Evolutionary conservation across 2,113 vertebrate species (phyloP).

Genomic region (Solenodon paradoxus): DNA sequence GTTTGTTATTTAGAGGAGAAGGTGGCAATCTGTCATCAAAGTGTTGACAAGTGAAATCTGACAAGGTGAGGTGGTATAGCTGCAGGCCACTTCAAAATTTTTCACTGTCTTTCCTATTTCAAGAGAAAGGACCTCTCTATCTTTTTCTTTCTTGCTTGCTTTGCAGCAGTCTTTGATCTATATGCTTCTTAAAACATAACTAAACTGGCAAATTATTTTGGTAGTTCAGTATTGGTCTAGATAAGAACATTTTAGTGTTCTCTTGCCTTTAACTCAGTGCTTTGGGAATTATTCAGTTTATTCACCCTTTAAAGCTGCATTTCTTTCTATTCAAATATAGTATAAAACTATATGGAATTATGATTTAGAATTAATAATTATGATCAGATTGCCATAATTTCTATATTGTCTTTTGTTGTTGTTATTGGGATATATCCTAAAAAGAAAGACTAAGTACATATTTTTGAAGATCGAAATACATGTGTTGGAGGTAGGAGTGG

Average conservation of each 20-base stretch:
- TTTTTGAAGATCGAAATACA: constrained; percentile 81
- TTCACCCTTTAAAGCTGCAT: constrained; percentile 79
- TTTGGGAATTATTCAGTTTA: constrained; percentile 74
- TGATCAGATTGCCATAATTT: constrained; percentile 71
- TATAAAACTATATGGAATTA: constrained; percentile 66
- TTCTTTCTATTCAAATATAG: constrained; percentile 69
- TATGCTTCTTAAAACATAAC: constrained; percentile 66
- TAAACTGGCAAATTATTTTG: constrained; percentile 71
- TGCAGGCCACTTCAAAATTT: constrained; percentile 59
- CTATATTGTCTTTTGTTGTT: constrained; percentile 69
- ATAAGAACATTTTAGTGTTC: constrained; percentile 68
- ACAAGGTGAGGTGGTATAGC: constrained; percentile 68
- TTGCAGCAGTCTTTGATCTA: constrained; percentile 70
- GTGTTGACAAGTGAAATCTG: constrained; percentile 76
- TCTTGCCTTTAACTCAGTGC: constrained; percentile 55
- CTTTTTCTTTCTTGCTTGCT: constrained; percentile 49
- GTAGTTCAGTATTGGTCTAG: constrained; percentile 65
- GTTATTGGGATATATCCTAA: constrained; percentile 65
- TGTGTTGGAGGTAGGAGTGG: constrained; percentile 16
- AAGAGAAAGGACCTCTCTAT: constrained; percentile 64
- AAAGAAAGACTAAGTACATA: constrained; percentile 74
- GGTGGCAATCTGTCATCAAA: constrained; percentile 68
- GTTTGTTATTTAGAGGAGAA: constrained; percentile 66
- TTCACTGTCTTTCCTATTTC: constrained; percentile 58
- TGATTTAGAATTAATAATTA: constrained; percentile 81